Percentiles rank a stretch among this genome's conserved stretches.
phyloP scores from a whole-genome alignment of 2,888 invertebrate species.

The Chalcis sispes region DNA sequence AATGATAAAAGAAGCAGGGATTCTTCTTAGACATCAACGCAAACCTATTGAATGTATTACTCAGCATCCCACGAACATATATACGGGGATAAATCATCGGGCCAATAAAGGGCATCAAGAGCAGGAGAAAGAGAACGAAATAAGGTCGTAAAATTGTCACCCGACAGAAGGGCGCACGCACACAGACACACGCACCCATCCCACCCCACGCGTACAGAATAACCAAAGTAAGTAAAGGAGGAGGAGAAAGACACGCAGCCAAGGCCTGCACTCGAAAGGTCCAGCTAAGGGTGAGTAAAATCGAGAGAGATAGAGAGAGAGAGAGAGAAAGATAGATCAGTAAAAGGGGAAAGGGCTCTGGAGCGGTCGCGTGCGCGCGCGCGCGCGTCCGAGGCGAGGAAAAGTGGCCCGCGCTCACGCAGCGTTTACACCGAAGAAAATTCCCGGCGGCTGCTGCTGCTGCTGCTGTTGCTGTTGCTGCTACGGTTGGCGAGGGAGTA shows the following conservation, averaged over 20 bases:
- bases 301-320: background rate
- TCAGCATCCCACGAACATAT: background rate
- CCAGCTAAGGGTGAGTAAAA: background rate
- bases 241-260: background rate
- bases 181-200: background rate
- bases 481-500: conserved; percentile 1
- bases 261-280: background rate
- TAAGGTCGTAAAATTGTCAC: conserved; percentile 51
- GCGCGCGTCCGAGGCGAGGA: conserved; percentile 17
- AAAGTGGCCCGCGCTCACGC: conserved; percentile 51
- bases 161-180: conserved; percentile 12
- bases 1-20: background rate
- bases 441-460: conserved; percentile 33
- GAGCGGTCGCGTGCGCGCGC: too few species aligned
- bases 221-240: too few species aligned
- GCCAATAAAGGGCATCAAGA: conserved; percentile 40
- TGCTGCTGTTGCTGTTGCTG: too few species aligned
- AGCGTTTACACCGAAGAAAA: conserved; percentile 49
- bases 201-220: too few species aligned
- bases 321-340: conserved; percentile 8
- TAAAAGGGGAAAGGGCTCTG: too few species aligned
- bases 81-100: conserved; percentile 46
- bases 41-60: background rate
- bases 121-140: background rate
- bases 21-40: background rate